Conservation (phyloP, 2,797 vertebrate species). For the Harpagifer antarcticus region DNA sequence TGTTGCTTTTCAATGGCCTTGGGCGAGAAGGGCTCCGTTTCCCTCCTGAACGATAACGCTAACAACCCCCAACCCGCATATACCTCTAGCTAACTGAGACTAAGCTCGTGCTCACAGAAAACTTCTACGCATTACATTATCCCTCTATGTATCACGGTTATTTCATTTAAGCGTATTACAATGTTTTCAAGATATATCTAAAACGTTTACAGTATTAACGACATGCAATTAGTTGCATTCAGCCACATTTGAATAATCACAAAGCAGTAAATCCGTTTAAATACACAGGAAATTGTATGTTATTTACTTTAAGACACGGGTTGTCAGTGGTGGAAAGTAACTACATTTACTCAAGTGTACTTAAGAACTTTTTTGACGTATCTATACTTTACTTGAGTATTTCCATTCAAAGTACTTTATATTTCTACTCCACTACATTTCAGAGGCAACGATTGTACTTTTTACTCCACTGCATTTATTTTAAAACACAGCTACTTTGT, state of each 20-base stretch:
- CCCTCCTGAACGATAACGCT: constrained; percentile 51
- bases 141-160: background rate
- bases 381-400: too few species aligned
- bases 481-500: too few species aligned
- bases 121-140: background rate
- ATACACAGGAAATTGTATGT: background rate
- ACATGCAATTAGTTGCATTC: background rate
- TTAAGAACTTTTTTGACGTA: too few species aligned
- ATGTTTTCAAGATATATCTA: background rate
- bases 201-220: background rate
- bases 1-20: background rate
- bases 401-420: too few species aligned
- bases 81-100: too few species aligned
- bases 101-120: background rate
- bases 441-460: too few species aligned
- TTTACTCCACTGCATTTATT: too few species aligned
- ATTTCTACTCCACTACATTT: too few species aligned
- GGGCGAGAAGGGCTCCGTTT: constrained; percentile 6
- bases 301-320: background rate
- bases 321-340: too few species aligned
- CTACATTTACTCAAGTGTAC: too few species aligned
- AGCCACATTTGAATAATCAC: background rate
- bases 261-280: background rate
- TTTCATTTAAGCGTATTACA: background rate
- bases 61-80: constrained; percentile 47